Conservation (phyloP, 1,140 invertebrate genomes). For the Paralvinella palmiformis region DNA sequence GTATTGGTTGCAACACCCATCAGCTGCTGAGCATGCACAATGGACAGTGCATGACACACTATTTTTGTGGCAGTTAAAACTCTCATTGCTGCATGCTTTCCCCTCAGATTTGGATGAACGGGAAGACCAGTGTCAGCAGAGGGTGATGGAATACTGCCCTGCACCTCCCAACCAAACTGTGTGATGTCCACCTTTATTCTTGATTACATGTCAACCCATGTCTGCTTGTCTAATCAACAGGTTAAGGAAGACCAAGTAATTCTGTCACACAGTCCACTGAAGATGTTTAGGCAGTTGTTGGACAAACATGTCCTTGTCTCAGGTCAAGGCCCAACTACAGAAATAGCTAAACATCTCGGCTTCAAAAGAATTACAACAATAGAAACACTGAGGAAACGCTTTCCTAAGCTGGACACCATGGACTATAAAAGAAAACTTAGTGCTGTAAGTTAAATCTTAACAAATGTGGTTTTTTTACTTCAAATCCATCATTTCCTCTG, state of each 20-base stretch:
- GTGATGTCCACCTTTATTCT: too few relatives aligned
- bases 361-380: constrained; percentile 62
- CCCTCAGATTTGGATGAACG: too few relatives aligned
- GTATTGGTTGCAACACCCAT: too few relatives aligned
- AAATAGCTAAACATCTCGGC: constrained; percentile 65
- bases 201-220: constrained; percentile 18
- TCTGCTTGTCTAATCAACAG: constrained; percentile 33
- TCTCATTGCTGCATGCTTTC: too few relatives aligned
- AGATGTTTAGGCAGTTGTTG: constrained; percentile 61
- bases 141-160: too few relatives aligned
- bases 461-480: too few relatives aligned
- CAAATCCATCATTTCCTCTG: constrained; percentile 13
- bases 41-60: too few relatives aligned
- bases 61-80: too few relatives aligned
- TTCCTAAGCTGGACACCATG: constrained; percentile 64
- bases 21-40: too few relatives aligned
- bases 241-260: constrained; percentile 62
- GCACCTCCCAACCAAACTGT: not conserved
- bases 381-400: constrained; percentile 58
- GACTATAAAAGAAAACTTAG: constrained; percentile 50
- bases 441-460: too few relatives aligned
- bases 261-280: constrained; percentile 66
- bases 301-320: constrained; percentile 63
- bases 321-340: constrained; percentile 62
- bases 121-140: too few relatives aligned